A percentile compares a stretch with the other conserved stretches of the same genome.
Evolutionary conservation across 2,113 vertebrate genomes (phyloP).

Genomic region (Podarcis raffonei): DNA sequence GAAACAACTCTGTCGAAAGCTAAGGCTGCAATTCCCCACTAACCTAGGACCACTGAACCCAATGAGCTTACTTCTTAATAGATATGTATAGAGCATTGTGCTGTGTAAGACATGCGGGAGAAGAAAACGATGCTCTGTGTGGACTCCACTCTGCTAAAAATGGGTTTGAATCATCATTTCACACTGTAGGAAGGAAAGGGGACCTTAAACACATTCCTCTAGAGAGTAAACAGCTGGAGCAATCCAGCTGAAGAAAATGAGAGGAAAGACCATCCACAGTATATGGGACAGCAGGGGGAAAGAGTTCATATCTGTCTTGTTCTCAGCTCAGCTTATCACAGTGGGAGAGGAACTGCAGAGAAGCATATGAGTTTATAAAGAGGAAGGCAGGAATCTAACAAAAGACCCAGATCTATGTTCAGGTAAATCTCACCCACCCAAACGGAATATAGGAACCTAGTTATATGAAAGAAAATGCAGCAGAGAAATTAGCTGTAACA

Average conservation of each 20-base stretch:
- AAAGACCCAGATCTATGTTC: too few relatives aligned
- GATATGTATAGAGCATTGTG: neutral
- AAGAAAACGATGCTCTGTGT: rapidly evolving
- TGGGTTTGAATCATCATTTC: neutral
- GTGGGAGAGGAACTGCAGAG: neutral
- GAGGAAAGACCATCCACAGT: neutral
- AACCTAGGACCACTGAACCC: neutral
- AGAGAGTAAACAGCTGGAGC: neutral
- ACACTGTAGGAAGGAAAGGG: too few relatives aligned
- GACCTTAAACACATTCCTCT: neutral
- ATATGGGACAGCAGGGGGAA: neutral
- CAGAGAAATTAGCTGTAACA: neutral
- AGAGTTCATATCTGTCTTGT: neutral
- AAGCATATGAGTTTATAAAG: neutral
- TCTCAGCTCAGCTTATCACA: neutral
- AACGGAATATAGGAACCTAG: neutral
- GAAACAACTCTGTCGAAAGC: neutral
- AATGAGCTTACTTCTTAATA: neutral
- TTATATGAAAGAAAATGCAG: neutral
- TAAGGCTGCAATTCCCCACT: neutral
- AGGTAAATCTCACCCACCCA: too few relatives aligned
- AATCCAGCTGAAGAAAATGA: too few relatives aligned
- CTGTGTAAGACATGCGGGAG: rapidly evolving
- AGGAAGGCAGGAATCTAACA: neutral
- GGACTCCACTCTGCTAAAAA: neutral